These are phyloP conservation scores for Cydia strobilella DNA, from an alignment of 1,140 invertebrate genomes.

Conservation along the genomic window DNA sequence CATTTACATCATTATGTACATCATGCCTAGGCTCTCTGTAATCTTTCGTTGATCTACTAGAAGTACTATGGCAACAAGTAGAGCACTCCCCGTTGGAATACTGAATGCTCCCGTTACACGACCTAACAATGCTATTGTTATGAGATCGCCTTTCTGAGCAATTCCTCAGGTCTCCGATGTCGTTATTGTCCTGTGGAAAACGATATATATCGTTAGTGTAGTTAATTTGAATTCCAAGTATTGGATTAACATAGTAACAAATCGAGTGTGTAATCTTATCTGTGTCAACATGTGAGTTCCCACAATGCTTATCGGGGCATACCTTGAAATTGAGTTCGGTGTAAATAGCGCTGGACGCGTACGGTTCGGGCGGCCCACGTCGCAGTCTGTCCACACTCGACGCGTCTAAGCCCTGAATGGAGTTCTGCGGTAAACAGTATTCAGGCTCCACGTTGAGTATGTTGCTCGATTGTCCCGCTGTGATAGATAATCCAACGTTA, in stretches of 20 bases:
- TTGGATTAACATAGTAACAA: conserved; percentile 52
- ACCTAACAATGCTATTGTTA: conserved; percentile 75
- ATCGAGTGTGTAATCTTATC: conserved; percentile 57
- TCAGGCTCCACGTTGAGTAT: conserved; percentile 72
- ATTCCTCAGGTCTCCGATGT: conserved; percentile 65
- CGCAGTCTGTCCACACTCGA: conserved; percentile 72
- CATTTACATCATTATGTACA: conserved; percentile 64
- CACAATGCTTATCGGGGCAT: conserved; percentile 59
- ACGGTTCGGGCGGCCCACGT: conserved; percentile 69
- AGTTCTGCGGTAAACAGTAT: conserved; percentile 74
- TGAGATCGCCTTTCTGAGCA: conserved; percentile 73
- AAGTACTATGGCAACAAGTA: conserved; percentile 74
- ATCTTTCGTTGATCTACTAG: conserved; percentile 74
- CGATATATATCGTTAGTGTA: conserved; percentile 44
- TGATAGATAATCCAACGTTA: conserved; percentile 31
- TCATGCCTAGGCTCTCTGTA: conserved; percentile 70
- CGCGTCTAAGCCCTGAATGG: conserved; percentile 69
- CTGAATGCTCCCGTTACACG: conserved; percentile 73
- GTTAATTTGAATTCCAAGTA: conserved; percentile 38
- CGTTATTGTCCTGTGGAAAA: conserved; percentile 67
- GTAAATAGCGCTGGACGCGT: conserved; percentile 77
- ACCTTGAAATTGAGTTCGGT: conserved; percentile 77
- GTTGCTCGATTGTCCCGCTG: conserved; percentile 71
- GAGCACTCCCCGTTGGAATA: conserved; percentile 77
- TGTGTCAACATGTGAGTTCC: conserved; percentile 59